Conservation (phyloP, 35 echinoderm and acorn worm genomes). For the Eucidaris tribuloides region DNA sequence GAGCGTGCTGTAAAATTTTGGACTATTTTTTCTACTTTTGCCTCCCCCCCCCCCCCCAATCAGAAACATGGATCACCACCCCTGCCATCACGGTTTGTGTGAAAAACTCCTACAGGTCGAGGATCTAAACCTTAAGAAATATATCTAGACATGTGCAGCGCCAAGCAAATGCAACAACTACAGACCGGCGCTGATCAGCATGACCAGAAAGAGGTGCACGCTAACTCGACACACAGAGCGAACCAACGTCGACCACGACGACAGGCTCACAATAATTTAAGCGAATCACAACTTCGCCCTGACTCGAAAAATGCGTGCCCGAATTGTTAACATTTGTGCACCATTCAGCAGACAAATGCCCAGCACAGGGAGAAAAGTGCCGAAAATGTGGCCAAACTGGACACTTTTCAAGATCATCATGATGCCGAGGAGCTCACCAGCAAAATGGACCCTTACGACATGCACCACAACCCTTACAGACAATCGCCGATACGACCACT, state of each 20-base stretch:
- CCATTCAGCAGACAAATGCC: neutral
- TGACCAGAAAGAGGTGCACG: neutral
- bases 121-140: slow-evolving; percentile 10
- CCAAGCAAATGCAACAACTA: neutral
- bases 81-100: neutral
- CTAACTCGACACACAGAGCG: neutral
- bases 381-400: too few relatives aligned
- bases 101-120: slow-evolving; percentile 13
- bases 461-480: too few relatives aligned
- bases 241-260: neutral
- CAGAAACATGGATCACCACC: too few relatives aligned
- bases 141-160: neutral
- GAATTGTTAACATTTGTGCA: slow-evolving; percentile 31
- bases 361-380: too few relatives aligned
- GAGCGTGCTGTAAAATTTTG: too few relatives aligned
- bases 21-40: too few relatives aligned
- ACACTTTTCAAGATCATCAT: too few relatives aligned
- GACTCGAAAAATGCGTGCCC: neutral
- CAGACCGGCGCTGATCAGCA: too few relatives aligned
- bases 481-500: too few relatives aligned
- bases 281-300: neutral
- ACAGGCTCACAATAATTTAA: neutral
- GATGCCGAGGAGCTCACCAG: too few relatives aligned
- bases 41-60: too few relatives aligned
- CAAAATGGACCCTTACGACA: too few relatives aligned